These are phyloP conservation scores for Physella acuta DNA, from an alignment of 1,140 invertebrate species.

Conservation along the genomic window DNA sequence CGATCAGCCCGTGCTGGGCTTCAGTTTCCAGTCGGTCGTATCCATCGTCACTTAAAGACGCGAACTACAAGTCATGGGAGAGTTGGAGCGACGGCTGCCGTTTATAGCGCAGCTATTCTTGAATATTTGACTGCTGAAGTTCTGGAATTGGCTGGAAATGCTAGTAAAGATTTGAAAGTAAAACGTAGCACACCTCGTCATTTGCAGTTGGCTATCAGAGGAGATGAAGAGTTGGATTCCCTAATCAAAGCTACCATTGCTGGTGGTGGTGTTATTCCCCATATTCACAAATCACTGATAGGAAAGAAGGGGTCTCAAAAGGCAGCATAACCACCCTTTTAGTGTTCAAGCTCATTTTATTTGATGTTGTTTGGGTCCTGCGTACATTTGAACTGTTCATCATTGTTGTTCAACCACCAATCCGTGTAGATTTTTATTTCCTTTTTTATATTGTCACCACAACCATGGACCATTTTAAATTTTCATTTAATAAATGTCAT, in stretches of 20 bases:
- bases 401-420: too few relatives aligned
- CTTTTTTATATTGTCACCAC: too few relatives aligned
- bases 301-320: too few relatives aligned
- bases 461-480: too few relatives aligned
- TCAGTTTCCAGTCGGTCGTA: conserved; percentile 98
- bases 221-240: conserved; percentile 98
- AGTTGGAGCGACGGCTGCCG: conserved; percentile 97
- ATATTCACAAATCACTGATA: conserved; percentile 98
- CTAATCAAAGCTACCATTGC: conserved; percentile 99
- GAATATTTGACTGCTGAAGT: conserved; percentile 99
- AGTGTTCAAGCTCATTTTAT: too few relatives aligned
- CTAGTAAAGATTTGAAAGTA: conserved; percentile 98
- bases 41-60: conserved; percentile 98
- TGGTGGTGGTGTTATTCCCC: conserved; percentile 97
- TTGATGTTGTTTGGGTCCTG: too few relatives aligned
- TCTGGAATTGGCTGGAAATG: conserved; percentile 87
- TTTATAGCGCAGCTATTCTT: conserved; percentile 98
- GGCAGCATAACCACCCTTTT: too few relatives aligned
- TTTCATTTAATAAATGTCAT: too few relatives aligned
- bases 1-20: conserved; percentile 95
- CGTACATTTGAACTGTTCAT: too few relatives aligned
- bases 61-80: conserved; percentile 97
- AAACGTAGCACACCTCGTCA: conserved; percentile 70
- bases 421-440: too few relatives aligned
- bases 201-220: conserved; percentile 96